Conservation (phyloP, 1,140 invertebrate species). For the Limonius californicus region DNA sequence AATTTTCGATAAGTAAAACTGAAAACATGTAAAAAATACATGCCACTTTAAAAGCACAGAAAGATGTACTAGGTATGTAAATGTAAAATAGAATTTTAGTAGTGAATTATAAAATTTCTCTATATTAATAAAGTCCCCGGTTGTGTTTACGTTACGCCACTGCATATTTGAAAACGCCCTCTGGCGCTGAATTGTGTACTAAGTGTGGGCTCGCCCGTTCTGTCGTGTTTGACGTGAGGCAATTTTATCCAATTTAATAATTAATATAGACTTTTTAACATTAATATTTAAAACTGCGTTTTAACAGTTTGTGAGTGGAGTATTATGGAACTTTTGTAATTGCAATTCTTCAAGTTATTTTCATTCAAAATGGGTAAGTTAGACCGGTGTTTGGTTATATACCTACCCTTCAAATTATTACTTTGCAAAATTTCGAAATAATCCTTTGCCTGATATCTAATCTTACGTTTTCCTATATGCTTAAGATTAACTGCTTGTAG, state of each 20-base stretch:
- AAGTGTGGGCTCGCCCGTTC: conserved; percentile 22
- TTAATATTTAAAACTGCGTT: conserved; percentile 8
- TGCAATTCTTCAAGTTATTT: not conserved
- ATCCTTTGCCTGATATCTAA: conserved; percentile 5
- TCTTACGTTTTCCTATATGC: too few species aligned
- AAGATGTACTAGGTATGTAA: too few species aligned
- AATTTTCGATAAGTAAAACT: too few species aligned
- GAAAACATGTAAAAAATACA: too few species aligned
- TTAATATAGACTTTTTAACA: conserved; percentile 15
- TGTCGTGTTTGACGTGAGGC: conserved; percentile 19
- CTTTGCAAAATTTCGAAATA: too few species aligned
- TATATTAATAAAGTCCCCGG: too few species aligned
- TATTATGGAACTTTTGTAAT: conserved; percentile 10
- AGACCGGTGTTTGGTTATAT: conserved; percentile 17
- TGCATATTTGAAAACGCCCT: not conserved
- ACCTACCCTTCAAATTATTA: not conserved
- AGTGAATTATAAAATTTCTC: too few species aligned
- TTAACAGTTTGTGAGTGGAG: not conserved
- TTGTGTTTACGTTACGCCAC: not conserved
- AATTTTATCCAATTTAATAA: conserved; percentile 22
- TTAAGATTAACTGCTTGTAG: too few species aligned
- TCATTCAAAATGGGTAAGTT: conserved; percentile 26
- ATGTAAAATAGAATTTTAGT: too few species aligned
- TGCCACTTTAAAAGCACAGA: too few species aligned
- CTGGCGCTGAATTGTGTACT: not conserved